These are phyloP conservation scores for Diplazon laetatorius DNA, from an alignment of 2,888 invertebrate species.

Conservation along the genomic window DNA sequence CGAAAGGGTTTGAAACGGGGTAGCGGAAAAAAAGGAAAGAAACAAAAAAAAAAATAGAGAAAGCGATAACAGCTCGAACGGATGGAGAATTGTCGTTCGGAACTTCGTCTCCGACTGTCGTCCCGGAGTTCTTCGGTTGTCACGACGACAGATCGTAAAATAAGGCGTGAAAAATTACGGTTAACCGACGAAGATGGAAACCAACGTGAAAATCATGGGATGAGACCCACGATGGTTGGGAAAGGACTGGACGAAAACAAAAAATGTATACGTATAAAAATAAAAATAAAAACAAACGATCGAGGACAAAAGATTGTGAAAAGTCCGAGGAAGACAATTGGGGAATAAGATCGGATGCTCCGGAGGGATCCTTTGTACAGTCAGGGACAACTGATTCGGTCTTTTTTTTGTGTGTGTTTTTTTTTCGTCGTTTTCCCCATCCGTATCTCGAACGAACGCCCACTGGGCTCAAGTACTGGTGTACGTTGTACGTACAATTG, in stretches of 20 bases:
- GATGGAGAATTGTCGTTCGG: conserved; percentile 42
- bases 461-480: background rate
- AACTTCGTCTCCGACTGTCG: conserved; percentile 12
- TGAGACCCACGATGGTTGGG: conserved; percentile 16
- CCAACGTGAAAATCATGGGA: conserved; percentile 9
- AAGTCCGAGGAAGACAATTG: conserved; percentile 60
- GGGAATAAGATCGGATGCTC: conserved; percentile 61
- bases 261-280: too few species aligned
- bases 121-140: conserved; percentile 21
- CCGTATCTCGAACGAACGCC: conserved; percentile 18
- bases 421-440: conserved; percentile 11
- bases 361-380: conserved; percentile 18
- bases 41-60: conserved; percentile 24
- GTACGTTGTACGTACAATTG: background rate
- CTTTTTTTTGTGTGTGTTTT: conserved; percentile 24
- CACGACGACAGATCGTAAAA: background rate
- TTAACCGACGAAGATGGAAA: conserved; percentile 15
- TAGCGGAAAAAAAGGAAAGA: background rate
- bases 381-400: conserved; percentile 23
- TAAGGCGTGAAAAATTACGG: conserved; percentile 28
- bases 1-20: too few species aligned
- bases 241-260: conserved; percentile 2
- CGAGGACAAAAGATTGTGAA: conserved; percentile 40
- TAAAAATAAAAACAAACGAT: too few species aligned
- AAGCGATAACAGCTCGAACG: conserved; percentile 38